phyloP scores from a whole-genome alignment of 2,113 vertebrate genomes.

The Struthidea cinerea region DNA sequence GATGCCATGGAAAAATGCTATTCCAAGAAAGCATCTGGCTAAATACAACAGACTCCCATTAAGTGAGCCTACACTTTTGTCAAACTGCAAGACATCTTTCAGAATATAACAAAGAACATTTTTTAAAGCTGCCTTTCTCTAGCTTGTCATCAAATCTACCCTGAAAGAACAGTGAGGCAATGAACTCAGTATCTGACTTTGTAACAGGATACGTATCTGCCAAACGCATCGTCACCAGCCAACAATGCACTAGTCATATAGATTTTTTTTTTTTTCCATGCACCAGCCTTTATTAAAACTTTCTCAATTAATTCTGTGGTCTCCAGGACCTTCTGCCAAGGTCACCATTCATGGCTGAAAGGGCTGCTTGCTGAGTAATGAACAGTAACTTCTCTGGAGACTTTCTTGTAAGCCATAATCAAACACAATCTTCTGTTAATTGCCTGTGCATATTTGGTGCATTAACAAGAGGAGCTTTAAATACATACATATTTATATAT shows the following conservation, averaged over 20 bases:
- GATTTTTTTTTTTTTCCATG: background rate
- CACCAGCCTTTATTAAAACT: slow-evolving; percentile 34
- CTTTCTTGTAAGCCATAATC: background rate
- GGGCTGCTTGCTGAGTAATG: background rate
- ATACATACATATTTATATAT: background rate
- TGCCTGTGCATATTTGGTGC: background rate
- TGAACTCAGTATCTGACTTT: slow-evolving; percentile 22
- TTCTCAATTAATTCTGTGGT: slow-evolving; percentile 8
- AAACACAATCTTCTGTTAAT: slow-evolving; percentile 38
- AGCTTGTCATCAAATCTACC: slow-evolving; percentile 36
- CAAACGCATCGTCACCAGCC: slow-evolving; percentile 23
- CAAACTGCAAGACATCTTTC: slow-evolving; percentile 42
- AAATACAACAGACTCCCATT: slow-evolving; percentile 47
- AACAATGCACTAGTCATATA: slow-evolving; percentile 40
- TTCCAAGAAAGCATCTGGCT: slow-evolving; percentile 66
- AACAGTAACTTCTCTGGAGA: slow-evolving; percentile 18
- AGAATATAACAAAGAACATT: slow-evolving; percentile 25
- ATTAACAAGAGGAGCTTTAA: slow-evolving; percentile 26
- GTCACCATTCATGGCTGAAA: slow-evolving; percentile 34
- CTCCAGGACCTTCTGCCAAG: slow-evolving; percentile 33
- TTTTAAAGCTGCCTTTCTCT: slow-evolving; percentile 41
- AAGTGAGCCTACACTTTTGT: slow-evolving; percentile 18
- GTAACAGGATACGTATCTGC: slow-evolving; percentile 29
- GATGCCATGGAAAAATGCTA: slow-evolving; percentile 63
- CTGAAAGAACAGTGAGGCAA: slow-evolving; percentile 23